Evolutionary conservation across 2,113 vertebrate species (phyloP), one percentile per base, ranked within the genome.

Genomic region (Tonatia bakeri): DNA sequence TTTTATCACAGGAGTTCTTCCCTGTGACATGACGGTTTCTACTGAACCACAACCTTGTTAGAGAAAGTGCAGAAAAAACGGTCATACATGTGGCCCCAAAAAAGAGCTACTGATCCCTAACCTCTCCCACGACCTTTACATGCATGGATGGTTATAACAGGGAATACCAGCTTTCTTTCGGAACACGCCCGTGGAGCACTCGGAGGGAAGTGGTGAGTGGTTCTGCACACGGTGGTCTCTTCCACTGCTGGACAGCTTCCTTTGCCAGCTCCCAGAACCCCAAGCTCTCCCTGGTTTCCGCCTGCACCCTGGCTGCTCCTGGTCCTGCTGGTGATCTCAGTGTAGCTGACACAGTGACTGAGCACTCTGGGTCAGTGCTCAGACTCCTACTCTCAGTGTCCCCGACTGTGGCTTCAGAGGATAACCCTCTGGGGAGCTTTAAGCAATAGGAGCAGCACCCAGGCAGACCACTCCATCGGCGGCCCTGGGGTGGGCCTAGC

Each of bases 21-120:
- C 43, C 52, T 65, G 43, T 79, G 88, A 87, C 43, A 26, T 79
- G 75, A 93, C 7, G 83, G 50, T 95, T 72, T 77, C 61, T 61
- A 54, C 1, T 26, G 40, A 86, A 65, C 33, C 43, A 69, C 13
- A 65, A 70, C 3, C 26, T 59, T 90, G 45, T 52, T 86, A 59
- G 43, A 86, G 45, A 67, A 95, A 95, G n/a, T 26, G 36, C 5
- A 87, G 72, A 36, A 45, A 45, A 83, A 75, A 26, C 0, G 38
- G 52, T 47, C 79, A 54, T 43, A n/a, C 50, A 40, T 1, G 33
- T 2, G 13, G 3, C 28, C 70, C 22, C 85, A 26, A 28, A 61
- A 75, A 54, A 26, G 8, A 73, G 26, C 43, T 61, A 12, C 40
- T 64, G 47, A 69, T 12, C 19, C 19, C 50, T 72, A 65, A 59